Evolutionary conservation across 2,113 vertebrate genomes (phyloP).

Genomic region (Catagonus wagneri): DNA sequence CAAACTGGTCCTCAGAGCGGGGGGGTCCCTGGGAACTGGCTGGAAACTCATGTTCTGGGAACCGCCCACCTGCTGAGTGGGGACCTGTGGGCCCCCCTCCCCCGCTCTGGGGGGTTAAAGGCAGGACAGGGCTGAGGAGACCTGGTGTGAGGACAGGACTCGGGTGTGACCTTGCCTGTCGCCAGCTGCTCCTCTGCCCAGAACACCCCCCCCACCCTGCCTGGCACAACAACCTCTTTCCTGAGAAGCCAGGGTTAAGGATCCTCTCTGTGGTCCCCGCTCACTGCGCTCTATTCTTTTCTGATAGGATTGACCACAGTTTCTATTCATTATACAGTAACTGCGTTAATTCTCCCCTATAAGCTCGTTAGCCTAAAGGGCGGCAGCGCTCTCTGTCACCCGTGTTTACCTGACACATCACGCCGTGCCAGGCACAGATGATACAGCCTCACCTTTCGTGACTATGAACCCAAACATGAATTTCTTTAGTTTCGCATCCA

Average conservation of each 20-base stretch:
- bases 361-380: not conserved
- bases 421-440: not conserved
- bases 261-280: not conserved
- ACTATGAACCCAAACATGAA: rapidly evolving
- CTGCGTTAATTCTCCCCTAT: not conserved
- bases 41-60: rapidly evolving
- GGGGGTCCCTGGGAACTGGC: too few species aligned
- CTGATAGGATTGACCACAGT: too few species aligned
- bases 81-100: not conserved
- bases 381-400: rapidly evolving
- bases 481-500: not conserved
- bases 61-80: not conserved
- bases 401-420: not conserved
- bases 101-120: rapidly evolving
- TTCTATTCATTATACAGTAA: not conserved
- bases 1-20: too few species aligned
- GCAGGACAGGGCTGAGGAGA: not conserved
- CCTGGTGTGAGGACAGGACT: too few species aligned
- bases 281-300: not conserved
- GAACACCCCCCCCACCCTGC: too few species aligned
- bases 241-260: too few species aligned
- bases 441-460: not conserved
- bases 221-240: too few species aligned
- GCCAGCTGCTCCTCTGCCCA: not conserved
- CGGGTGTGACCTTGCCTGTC: not conserved